phyloP scores from a whole-genome alignment of 2,113 vertebrate species.

The Mesembrinibis cayennensis region DNA sequence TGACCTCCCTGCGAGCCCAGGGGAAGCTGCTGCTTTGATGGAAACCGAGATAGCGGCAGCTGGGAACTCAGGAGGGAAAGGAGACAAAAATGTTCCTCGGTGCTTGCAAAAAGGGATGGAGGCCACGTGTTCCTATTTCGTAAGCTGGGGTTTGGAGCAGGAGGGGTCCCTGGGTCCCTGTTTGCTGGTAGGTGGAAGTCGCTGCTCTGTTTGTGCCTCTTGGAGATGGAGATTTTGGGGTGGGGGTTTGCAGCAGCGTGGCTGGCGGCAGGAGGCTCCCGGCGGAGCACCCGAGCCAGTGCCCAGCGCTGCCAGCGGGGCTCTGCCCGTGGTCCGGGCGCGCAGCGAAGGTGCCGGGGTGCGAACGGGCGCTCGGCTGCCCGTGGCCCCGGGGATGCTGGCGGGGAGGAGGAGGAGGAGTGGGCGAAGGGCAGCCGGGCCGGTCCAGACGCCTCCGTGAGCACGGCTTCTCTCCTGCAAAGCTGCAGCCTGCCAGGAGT shows the following conservation, averaged over 20 bases:
- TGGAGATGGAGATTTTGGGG: background rate
- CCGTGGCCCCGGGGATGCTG: background rate
- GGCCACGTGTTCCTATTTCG: accelerated
- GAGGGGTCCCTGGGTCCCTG: background rate
- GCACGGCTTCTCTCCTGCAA: background rate
- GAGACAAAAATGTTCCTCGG: background rate
- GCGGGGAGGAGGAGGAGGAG: background rate
- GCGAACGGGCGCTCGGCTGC: accelerated
- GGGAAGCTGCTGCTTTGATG: background rate
- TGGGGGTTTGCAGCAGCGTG: background rate
- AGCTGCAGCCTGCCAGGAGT: background rate
- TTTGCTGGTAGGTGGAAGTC: background rate
- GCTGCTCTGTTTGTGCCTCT: background rate
- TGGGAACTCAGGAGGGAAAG: background rate
- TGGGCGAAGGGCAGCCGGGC: accelerated
- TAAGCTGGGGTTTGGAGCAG: background rate
- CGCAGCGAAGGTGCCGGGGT: too few species aligned
- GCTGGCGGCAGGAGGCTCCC: background rate
- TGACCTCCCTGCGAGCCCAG: background rate
- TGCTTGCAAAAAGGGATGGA: background rate
- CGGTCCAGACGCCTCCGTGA: accelerated
- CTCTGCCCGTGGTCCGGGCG: accelerated
- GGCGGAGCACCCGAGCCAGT: accelerated
- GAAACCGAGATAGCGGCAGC: background rate
- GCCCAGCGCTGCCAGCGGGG: background rate